Percentiles rank a stretch among this genome's conserved stretches.
phyloP scores from a whole-genome alignment of 2,888 invertebrate species.

The Capitulum mitella region DNA sequence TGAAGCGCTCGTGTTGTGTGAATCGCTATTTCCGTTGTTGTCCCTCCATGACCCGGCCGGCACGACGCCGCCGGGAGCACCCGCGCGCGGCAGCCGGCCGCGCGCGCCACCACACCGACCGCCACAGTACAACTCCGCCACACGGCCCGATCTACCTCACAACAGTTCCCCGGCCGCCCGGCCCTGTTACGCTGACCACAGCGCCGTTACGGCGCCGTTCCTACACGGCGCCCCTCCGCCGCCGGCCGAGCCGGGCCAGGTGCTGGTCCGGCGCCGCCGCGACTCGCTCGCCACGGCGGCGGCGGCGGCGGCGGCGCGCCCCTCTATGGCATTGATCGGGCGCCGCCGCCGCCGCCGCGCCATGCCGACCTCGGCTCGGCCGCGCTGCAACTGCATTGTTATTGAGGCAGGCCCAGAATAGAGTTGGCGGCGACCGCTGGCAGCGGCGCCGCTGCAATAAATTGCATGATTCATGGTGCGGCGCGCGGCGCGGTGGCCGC shows the following conservation, averaged over 20 bases:
- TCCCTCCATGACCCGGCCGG: not conserved
- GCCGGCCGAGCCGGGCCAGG: too few relatives aligned
- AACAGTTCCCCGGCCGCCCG: not conserved
- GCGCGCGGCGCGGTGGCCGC: not conserved
- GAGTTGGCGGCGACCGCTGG: slow-evolving; percentile 10
- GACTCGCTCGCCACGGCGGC: not conserved
- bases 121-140: not conserved
- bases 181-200: not conserved
- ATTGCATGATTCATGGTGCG: slow-evolving; percentile 21
- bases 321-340: slow-evolving; percentile 11
- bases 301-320: slow-evolving; percentile 5
- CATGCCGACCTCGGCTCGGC: not conserved
- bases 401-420: slow-evolving; percentile 21
- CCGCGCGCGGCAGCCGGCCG: not conserved
- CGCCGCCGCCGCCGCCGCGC: not conserved
- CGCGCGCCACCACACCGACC: not conserved
- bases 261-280: too few relatives aligned
- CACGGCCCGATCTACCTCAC: not conserved
- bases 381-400: slow-evolving; percentile 9
- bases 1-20: not conserved
- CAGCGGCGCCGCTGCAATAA: slow-evolving; percentile 4
- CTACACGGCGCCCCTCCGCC: not conserved
- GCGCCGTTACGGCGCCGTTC: not conserved
- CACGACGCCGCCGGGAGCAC: not conserved
- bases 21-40: not conserved